These are phyloP conservation scores for Brachyhypopomus gauderio DNA, from an alignment of 2,113 vertebrate species.

Conservation along the genomic window DNA sequence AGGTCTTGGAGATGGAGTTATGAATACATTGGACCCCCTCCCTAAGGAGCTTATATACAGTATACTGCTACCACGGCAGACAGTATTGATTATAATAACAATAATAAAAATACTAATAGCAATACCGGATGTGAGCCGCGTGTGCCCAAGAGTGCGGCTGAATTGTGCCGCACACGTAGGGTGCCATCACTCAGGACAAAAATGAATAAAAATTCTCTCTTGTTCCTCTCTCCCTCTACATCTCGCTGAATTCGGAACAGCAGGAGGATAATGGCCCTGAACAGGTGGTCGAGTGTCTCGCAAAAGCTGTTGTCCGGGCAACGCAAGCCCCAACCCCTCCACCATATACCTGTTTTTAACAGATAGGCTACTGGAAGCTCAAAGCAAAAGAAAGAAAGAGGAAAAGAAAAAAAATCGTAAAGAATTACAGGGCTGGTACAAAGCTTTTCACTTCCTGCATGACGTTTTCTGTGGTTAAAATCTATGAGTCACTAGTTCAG, in stretches of 20 bases:
- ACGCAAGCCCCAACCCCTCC: slow-evolving; percentile 33
- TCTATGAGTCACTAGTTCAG: slow-evolving; percentile 10
- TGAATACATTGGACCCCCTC: too few relatives aligned
- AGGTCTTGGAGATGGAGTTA: too few relatives aligned
- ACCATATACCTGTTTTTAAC: slow-evolving; percentile 37
- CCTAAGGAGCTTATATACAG: too few relatives aligned
- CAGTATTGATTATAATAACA: too few relatives aligned
- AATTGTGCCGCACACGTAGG: background rate
- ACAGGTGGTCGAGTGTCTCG: slow-evolving; percentile 24
- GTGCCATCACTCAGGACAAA: background rate
- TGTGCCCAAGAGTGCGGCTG: background rate
- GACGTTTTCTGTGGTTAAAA: background rate
- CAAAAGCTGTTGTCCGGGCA: slow-evolving; percentile 51
- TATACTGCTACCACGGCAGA: too few relatives aligned
- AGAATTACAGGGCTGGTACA: background rate
- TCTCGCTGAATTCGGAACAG: slow-evolving; percentile 28
- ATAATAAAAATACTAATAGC: background rate
- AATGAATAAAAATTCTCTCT: background rate
- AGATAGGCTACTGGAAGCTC: slow-evolving; percentile 43
- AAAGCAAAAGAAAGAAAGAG: background rate
- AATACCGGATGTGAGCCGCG: background rate
- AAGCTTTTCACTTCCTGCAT: slow-evolving; percentile 19
- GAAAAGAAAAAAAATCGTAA: slow-evolving; percentile 18
- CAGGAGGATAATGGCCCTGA: slow-evolving; percentile 38
- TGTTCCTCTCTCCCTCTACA: background rate